Evolutionary conservation across 2,113 vertebrate species (phyloP).

Genomic region (Fulmarus glacialis): DNA sequence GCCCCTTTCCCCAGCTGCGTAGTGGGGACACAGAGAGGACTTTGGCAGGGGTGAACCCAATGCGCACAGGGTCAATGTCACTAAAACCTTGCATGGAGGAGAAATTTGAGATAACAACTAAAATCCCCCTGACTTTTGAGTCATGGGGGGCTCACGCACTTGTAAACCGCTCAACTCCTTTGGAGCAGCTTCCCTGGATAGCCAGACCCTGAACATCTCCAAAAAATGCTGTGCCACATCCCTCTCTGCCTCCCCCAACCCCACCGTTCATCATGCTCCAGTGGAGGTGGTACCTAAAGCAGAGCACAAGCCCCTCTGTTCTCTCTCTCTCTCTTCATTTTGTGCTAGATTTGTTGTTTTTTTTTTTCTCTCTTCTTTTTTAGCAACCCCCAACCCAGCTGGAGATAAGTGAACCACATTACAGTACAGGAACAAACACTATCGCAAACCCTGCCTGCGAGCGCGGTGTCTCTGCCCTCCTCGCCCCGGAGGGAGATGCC

Average conservation of each 20-base stretch:
- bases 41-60: background rate
- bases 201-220: background rate
- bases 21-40: background rate
- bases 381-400: constrained; percentile 63
- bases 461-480: background rate
- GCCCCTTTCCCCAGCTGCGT: background rate
- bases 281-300: background rate
- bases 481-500: background rate
- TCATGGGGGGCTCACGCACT: rapidly evolving
- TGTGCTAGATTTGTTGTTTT: background rate
- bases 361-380: background rate
- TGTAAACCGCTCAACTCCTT: background rate
- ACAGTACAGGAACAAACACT: constrained; percentile 46
- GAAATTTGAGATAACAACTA: background rate
- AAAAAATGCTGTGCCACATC: background rate
- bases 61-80: background rate
- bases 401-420: constrained; percentile 43
- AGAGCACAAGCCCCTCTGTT: background rate
- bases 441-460: rapidly evolving
- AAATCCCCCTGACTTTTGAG: background rate
- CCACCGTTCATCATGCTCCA: rapidly evolving
- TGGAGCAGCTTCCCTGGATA: background rate
- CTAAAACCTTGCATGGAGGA: background rate
- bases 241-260: background rate
- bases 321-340: background rate